Conservation (phyloP, 1,140 invertebrate genomes). For the Drosophila bifasciata region DNA sequence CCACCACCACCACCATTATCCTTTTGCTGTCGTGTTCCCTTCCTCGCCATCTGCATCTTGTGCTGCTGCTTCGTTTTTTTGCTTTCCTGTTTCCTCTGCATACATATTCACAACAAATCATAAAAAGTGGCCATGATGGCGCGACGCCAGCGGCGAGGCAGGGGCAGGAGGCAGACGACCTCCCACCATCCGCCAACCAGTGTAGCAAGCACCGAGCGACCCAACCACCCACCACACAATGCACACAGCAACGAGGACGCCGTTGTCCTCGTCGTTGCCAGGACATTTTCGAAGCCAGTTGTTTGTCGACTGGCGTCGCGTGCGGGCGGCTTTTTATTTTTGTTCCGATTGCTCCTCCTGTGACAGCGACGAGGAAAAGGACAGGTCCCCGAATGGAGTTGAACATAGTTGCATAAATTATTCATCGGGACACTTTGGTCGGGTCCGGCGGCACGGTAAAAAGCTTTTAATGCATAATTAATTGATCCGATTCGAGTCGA, state of each 20-base stretch:
- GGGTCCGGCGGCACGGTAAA: conserved; percentile 31
- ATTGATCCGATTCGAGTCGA: conserved; percentile 28
- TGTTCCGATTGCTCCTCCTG: conserved; percentile 17
- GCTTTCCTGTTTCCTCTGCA: conserved; percentile 77
- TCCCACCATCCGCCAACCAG: conserved; percentile 1
- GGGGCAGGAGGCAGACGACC: conserved; percentile 6
- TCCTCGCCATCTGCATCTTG: no score
- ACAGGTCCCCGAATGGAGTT: conserved; percentile 14
- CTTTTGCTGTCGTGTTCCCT: not conserved
- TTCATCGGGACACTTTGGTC: conserved; percentile 15
- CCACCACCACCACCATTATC: conserved; percentile 30
- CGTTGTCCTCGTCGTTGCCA: conserved; percentile 55
- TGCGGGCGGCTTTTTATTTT: conserved; percentile 68
- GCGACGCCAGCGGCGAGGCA: conserved; percentile 29
- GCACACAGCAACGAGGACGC: conserved; percentile 41
- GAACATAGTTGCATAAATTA: conserved; percentile 56
- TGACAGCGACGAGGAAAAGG: conserved; percentile 14
- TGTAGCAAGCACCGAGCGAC: conserved; percentile 32
- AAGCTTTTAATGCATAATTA: conserved; percentile 45
- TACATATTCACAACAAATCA: conserved; percentile 79
- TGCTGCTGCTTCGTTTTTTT: conserved; percentile 27
- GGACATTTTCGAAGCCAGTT: conserved; percentile 65
- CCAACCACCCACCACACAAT: conserved; percentile 30
- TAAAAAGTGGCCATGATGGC: conserved; percentile 69
- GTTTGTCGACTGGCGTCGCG: conserved; percentile 76